Percentiles rank a stretch among this genome's conserved stretches.
Evolutionary conservation across 2,888 invertebrate genomes (phyloP).

Genomic region (Drosophila lutescens): DNA sequence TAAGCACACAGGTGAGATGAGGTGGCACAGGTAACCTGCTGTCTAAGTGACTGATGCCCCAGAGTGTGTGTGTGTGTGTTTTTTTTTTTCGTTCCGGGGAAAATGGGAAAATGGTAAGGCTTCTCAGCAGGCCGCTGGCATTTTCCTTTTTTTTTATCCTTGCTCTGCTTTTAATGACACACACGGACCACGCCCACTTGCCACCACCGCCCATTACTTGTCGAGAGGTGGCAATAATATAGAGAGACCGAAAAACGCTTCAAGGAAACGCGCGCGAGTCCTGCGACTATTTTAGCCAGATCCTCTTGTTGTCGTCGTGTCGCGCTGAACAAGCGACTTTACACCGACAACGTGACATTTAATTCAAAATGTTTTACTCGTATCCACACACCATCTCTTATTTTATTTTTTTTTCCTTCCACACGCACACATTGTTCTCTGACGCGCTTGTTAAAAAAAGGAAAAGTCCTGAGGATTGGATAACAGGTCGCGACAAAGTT

Average conservation of each 20-base stretch:
- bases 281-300: slow-evolving; percentile 62
- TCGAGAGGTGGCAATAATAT: slow-evolving; percentile 51
- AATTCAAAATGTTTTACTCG: slow-evolving; percentile 62
- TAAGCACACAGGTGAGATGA: slow-evolving; percentile 47
- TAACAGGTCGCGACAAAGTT: slow-evolving; percentile 5
- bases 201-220: slow-evolving; percentile 8
- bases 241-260: slow-evolving; percentile 21
- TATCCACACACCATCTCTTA: background rate
- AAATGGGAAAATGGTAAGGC: slow-evolving; percentile 15
- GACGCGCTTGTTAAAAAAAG: slow-evolving; percentile 49
- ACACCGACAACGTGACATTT: slow-evolving; percentile 70
- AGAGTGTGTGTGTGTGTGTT: slow-evolving; percentile 14
- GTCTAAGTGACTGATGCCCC: slow-evolving; percentile 66
- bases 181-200: slow-evolving; percentile 50
- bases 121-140: slow-evolving; percentile 43
- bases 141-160: slow-evolving; percentile 5
- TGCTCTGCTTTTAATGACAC: slow-evolving; percentile 63
- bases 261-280: slow-evolving; percentile 45
- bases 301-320: slow-evolving; percentile 17
- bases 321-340: slow-evolving; percentile 68
- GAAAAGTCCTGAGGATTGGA: background rate
- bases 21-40: slow-evolving; percentile 36
- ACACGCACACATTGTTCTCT: slow-evolving; percentile 7
- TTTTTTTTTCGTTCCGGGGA: background rate
- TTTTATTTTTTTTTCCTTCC: background rate